These are phyloP conservation scores for Chelidonichthys spinosus DNA, from an alignment of 2,797 vertebrate species.

Conservation along the genomic window DNA sequence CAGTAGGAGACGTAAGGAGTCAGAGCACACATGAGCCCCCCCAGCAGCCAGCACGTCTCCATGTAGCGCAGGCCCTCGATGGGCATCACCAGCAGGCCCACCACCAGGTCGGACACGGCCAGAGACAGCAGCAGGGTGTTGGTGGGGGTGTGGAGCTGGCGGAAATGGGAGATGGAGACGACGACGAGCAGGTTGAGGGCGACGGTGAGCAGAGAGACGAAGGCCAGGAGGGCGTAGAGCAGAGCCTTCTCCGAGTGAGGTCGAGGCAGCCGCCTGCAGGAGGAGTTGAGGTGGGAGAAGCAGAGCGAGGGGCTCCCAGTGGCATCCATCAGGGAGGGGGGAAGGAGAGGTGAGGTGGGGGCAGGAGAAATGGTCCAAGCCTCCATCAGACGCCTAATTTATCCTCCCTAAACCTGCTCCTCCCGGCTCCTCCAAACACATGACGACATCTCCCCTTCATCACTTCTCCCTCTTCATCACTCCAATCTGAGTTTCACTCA, in stretches of 20 bases:
- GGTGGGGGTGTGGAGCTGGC: constrained; percentile 82
- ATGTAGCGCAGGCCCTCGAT: constrained; percentile 75
- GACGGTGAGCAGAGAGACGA: constrained; percentile 68
- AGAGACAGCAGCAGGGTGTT: constrained; percentile 84
- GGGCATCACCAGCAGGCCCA: constrained; percentile 83
- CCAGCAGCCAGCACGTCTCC: constrained; percentile 84
- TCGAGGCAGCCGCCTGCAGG: constrained; percentile 43
- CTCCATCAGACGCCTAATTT: neutral
- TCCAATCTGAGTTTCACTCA: neutral
- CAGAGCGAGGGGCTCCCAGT: constrained; percentile 8
- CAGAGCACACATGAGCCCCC: constrained; percentile 77
- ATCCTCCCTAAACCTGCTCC: neutral
- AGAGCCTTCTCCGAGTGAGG: neutral
- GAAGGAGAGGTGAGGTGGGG: neutral
- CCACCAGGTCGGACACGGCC: constrained; percentile 79
- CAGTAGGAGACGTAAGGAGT: constrained; percentile 57
- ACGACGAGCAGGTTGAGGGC: constrained; percentile 81
- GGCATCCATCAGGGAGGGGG: constrained; percentile 31
- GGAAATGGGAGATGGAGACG: constrained; percentile 81
- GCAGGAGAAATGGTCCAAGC: neutral
- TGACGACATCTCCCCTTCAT: neutral
- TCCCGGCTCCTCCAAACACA: too few species aligned
- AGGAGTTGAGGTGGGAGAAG: constrained; percentile 59
- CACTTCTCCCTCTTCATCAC: neutral
- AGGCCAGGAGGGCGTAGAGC: constrained; percentile 55